Percentiles rank a stretch among this genome's conserved stretches.
Evolutionary conservation across 2,113 vertebrate genomes (phyloP).

Genomic region (Amblyornis subalaris): DNA sequence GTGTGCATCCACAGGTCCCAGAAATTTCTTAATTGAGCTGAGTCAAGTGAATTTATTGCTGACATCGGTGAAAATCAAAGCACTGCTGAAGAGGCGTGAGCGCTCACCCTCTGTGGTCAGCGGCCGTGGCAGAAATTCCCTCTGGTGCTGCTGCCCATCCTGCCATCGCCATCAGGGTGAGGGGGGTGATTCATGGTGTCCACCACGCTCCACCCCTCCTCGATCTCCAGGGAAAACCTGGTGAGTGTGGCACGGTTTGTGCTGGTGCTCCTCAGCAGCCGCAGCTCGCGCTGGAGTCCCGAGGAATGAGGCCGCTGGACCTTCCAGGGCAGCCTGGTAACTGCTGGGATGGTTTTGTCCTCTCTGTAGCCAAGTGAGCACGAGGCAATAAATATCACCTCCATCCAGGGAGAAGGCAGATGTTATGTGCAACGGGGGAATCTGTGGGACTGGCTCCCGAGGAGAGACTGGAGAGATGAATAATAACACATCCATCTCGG

Average conservation of each 20-base stretch:
- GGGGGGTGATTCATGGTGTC: neutral
- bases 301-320: neutral
- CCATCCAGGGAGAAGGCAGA: constrained; percentile 4
- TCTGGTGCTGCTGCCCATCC: neutral
- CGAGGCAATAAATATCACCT: constrained; percentile 32
- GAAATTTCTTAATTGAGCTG: neutral
- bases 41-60: neutral
- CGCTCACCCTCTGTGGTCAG: neutral
- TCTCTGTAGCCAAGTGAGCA: neutral
- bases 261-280: neutral
- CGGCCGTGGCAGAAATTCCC: neutral
- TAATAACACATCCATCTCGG: neutral
- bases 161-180: neutral
- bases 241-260: neutral
- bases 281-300: fast-evolving
- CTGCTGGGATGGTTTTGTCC: neutral
- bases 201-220: neutral
- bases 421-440: neutral
- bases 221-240: neutral
- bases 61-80: neutral
- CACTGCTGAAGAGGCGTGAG: neutral
- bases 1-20: fast-evolving
- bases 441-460: neutral
- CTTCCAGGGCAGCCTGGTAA: neutral
- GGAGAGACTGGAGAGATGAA: neutral